Evolutionary conservation across 2,113 vertebrate genomes (phyloP).

Genomic region (Lutjanus erythropterus): DNA sequence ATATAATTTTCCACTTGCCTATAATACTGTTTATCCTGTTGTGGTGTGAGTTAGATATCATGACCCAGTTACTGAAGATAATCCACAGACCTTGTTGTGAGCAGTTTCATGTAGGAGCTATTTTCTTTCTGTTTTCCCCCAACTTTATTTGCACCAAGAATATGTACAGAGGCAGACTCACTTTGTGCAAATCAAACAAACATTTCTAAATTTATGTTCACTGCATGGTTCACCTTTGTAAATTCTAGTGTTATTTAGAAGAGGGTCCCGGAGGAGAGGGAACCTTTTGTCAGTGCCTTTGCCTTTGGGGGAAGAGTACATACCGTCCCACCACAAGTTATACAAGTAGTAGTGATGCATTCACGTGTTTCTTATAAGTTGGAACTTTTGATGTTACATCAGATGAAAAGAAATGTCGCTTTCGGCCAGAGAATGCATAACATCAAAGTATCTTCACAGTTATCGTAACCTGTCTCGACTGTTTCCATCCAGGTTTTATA

Average conservation of each 20-base stretch:
- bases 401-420: background rate
- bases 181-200: no score
- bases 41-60: no score
- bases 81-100: no score
- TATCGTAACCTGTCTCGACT: fast-evolving
- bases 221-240: no score
- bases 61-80: no score
- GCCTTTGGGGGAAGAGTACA: background rate
- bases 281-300: constrained; percentile 32
- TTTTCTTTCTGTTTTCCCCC: no score
- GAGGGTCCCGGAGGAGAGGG: background rate
- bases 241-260: background rate
- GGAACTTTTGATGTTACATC: fast-evolving
- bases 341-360: constrained; percentile 38
- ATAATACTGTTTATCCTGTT: no score
- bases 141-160: no score
- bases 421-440: background rate
- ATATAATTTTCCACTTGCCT: no score
- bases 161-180: no score
- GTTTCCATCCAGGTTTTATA: fast-evolving
- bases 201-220: no score
- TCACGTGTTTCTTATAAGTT: background rate
- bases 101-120: no score
- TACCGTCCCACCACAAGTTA: constrained; percentile 12
- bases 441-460: background rate